These are phyloP conservation scores for Leguminivora glycinivorella DNA, from an alignment of 1,140 invertebrate genomes.

Conservation along the genomic window DNA sequence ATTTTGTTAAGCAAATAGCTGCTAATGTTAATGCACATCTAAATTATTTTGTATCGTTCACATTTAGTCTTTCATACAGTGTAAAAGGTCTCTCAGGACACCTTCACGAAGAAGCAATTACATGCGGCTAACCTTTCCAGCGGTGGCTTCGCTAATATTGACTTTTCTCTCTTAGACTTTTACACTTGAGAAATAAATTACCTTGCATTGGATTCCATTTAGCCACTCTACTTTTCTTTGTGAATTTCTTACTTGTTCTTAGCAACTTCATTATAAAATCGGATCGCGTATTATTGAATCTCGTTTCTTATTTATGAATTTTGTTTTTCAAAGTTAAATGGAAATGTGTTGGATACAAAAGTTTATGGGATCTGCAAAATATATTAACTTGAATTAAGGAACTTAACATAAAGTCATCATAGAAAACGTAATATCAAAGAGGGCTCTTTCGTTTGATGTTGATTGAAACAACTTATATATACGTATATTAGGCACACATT, in stretches of 20 bases:
- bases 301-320: conserved; percentile 14
- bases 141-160: conserved; percentile 18
- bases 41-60: neutral
- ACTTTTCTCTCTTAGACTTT: neutral
- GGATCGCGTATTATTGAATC: conserved; percentile 17
- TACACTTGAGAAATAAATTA: conserved; percentile 20
- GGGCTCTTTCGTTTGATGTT: too few species aligned
- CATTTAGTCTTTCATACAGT: neutral
- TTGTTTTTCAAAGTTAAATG: conserved; percentile 6
- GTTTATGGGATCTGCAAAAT: neutral
- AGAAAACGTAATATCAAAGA: too few species aligned
- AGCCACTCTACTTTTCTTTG: neutral
- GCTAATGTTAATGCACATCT: neutral
- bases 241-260: neutral
- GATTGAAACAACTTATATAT: too few species aligned
- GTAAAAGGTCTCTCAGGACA: neutral
- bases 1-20: neutral
- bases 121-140: neutral
- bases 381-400: neutral
- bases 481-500: too few species aligned
- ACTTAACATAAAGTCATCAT: too few species aligned
- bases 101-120: conserved; percentile 1
- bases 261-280: conserved; percentile 20
- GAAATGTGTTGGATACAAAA: neutral
- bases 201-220: conserved; percentile 9